A percentile compares a stretch with the other conserved stretches of the same genome.
These are phyloP conservation scores for Mystacornis crossleyi DNA, from an alignment of 2,113 vertebrate genomes.

Conservation along the genomic window DNA sequence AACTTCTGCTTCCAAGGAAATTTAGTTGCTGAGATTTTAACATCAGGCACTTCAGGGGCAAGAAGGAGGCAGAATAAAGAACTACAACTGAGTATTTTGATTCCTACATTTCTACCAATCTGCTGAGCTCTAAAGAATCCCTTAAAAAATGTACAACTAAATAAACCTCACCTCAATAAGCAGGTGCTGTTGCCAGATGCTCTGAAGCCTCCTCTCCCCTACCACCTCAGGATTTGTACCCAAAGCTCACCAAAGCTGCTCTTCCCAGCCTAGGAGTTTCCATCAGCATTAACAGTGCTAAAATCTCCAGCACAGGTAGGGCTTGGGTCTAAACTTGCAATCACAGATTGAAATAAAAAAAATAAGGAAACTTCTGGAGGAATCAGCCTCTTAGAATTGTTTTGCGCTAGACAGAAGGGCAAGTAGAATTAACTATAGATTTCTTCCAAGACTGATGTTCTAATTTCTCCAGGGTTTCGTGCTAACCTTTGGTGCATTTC, in stretches of 20 bases:
- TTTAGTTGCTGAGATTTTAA: not conserved
- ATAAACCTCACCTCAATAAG: not conserved
- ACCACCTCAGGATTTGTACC: not conserved
- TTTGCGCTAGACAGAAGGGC: not conserved
- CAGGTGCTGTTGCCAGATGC: not conserved
- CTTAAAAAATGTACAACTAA: not conserved
- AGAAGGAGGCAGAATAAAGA: not conserved
- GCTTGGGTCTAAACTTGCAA: not conserved
- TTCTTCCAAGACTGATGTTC: conserved; percentile 34
- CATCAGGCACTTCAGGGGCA: not conserved
- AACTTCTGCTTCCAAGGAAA: not conserved
- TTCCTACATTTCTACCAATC: not conserved
- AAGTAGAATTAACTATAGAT: not conserved
- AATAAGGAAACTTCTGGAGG: not conserved
- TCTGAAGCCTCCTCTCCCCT: not conserved
- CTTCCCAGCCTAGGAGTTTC: not conserved
- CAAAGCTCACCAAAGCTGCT: not conserved
- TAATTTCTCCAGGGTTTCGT: conserved; percentile 34
- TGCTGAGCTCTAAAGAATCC: not conserved
- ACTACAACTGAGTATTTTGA: not conserved
- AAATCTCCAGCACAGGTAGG: not conserved
- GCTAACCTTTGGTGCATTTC: conserved; percentile 57
- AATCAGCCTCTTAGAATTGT: not conserved
- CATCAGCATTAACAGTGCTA: not conserved
- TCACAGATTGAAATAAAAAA: not conserved